Evolutionary conservation across 2,888 invertebrate species (phyloP).

Genomic region (Polylopha cassiicola): DNA sequence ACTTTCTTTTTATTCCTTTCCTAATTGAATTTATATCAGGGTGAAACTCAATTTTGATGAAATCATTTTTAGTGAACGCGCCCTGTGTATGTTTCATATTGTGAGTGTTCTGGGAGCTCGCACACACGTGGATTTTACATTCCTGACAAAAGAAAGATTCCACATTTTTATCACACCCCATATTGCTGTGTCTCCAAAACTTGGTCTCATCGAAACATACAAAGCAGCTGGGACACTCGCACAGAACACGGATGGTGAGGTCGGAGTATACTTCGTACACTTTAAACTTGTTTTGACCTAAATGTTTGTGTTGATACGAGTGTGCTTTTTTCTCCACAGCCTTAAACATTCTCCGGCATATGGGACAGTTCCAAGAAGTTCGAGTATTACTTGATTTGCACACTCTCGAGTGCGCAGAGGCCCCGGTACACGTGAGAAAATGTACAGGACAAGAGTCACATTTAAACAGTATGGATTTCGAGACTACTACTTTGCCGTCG

Average conservation of each 20-base stretch:
- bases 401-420: conserved; percentile 26
- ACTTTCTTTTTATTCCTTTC: background rate
- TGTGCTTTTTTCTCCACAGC: conserved; percentile 4
- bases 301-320: conserved; percentile 8
- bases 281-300: conserved; percentile 5
- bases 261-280: conserved; percentile 15
- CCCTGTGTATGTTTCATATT: conserved; percentile 10
- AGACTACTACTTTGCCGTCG: conserved; percentile 24
- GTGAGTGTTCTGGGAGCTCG: conserved; percentile 1
- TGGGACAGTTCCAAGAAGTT: conserved; percentile 28
- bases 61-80: conserved; percentile 13
- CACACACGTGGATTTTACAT: conserved; percentile 11
- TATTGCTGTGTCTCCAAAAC: conserved; percentile 13
- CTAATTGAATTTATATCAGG: background rate
- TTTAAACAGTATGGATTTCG: conserved; percentile 35
- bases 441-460: conserved; percentile 35
- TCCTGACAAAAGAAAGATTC: conserved; percentile 12
- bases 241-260: conserved; percentile 10
- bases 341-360: conserved; percentile 8
- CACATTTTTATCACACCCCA: conserved; percentile 5
- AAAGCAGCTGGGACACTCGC: conserved; percentile 17
- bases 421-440: conserved; percentile 30
- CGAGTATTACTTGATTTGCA: conserved; percentile 3
- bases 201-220: conserved; percentile 16
- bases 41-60: conserved; percentile 14